Conservation (phyloP, 64 coral and sea anemone genomes). For the Platygyra sinensis region DNA sequence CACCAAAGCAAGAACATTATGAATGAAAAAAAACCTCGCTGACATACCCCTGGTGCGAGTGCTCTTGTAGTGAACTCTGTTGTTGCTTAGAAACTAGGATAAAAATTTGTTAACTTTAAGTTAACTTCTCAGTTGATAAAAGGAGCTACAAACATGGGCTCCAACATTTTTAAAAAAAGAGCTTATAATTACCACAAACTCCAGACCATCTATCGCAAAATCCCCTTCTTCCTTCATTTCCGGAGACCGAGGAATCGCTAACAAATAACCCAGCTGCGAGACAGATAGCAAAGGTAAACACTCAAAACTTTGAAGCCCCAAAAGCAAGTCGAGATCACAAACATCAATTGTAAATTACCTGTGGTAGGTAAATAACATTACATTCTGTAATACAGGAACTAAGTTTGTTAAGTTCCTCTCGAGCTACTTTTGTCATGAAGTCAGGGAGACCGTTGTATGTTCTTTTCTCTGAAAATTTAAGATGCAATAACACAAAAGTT, state of each 20-base stretch:
- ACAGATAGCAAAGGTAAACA: neutral
- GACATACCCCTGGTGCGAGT: constrained; percentile 85
- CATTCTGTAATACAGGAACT: constrained; percentile 93
- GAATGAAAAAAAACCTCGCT: neutral
- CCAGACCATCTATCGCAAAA: constrained; percentile 97
- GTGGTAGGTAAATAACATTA: constrained; percentile 94
- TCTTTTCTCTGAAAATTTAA: constrained; percentile 74
- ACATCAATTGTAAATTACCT: constrained; percentile 54
- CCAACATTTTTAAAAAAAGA: neutral
- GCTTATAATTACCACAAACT: constrained; percentile 80
- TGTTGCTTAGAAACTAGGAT: constrained; percentile 87
- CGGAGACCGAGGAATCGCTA: constrained; percentile 79
- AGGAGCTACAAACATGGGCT: no score
- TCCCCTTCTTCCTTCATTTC: constrained; percentile 97
- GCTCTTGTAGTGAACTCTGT: constrained; percentile 95
- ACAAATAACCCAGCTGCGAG: constrained; percentile 84
- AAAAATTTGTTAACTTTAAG: no score
- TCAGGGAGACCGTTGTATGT: constrained; percentile 97
- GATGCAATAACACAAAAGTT: neutral
- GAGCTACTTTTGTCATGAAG: constrained; percentile 98
- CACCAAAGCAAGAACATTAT: neutral
- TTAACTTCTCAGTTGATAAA: no score
- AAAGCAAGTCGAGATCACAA: neutral
- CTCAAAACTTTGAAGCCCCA: neutral
- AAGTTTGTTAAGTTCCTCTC: constrained; percentile 92